Base-by-base conservation (phyloP, 2,888 invertebrate species). In the Drosophila putrida region DNA sequence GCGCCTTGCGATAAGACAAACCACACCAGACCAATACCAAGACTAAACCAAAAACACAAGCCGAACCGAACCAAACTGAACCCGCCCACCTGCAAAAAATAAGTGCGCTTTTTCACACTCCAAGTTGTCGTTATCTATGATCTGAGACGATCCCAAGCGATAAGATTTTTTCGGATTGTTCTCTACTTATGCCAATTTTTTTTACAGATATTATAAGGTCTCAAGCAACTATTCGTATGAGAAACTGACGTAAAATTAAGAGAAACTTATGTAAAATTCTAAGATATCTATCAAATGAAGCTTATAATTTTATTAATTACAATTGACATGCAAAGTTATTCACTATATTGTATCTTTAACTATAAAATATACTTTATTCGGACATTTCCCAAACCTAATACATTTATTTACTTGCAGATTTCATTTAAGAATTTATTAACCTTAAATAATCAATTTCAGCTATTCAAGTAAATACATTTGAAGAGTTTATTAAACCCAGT, bases 1-100 rank as follows among this genome's bases (percentile, higher is more conserved):
- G 74, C 74, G 73, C 69, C 69, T 20, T 69, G 74, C 54, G 72
- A 72, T 73, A 72, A 73, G 55, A 53, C 35, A 60, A 41, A 25
- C 27, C 41, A 49, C 59, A 66, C 36, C 36, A 9, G 28, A 36
- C 35, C 39, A 35, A 4, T 13, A 15, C 39, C 39, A 39, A 15
- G 25, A n/a, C 43, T 13, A n/a, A 15, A 33, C 6, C 38, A 38
- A 15, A n/a, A 27, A 35, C 25, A 50, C 35, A 41, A 35, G 25
- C 15, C 4, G 4, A 39, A 20, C 20, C 20, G 20, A 20, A 20
- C 20, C 20, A 3, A 20, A 20, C 20, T 20, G 20, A 15, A 39
- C 39, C 9, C 39, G 39, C 69, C 46, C 62, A 33, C 36, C 39
- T 38, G 46, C 46, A 35, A 47, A 13, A 55, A 20, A 20, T n/a